Evolutionary conservation across 2,797 vertebrate genomes (phyloP), one percentile per base, ranked within the genome.

Genomic region (Lindbergichthys nudifrons): DNA sequence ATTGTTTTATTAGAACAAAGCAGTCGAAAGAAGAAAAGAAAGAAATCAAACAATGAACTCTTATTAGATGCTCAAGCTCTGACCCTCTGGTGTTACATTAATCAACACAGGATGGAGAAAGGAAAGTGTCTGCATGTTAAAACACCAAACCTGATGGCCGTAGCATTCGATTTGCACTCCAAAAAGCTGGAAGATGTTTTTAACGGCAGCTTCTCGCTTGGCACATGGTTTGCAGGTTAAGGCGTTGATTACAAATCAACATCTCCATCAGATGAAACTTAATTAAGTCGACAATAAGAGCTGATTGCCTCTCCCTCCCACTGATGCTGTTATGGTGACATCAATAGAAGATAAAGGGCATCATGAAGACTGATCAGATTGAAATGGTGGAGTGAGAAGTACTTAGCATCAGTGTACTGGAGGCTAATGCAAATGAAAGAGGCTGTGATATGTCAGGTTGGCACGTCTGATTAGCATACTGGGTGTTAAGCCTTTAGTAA

Each of bases 241-340:
- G 21, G 32, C 43, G 1, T 76, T 87, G 88, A 91, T 90, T 90
- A 84, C 71, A 87, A 79, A 86, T 84, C 61, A 83, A 85, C 84
- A 73, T 82, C 79, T 76, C 82, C 47, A 12, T 85, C 72, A 83
- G 75, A 88, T 80, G 73, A 83, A 89, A 87, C 71, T 83, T 89
- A 86, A 91, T 91, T 84, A 89, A 84, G 74, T 11, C 65, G 81
- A 92, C 84, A 92, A 91, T 89, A 71, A 74, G 71, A 87, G 75
- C 79, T 92, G 89, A 91, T 91, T 91, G 84, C 69, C 45, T 87
- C 84, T 68, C 53, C 88, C 65, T 89, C 82, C 82, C 83, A 82
- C 75, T 26, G 80, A 80, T 67, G 81, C 52, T 78, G 78, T 75
- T 78, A 75, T 73, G 65, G 74, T 69, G 81, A 82, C 88, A 86